These are phyloP conservation scores for Leucophenga varia DNA, from an alignment of 1,140 invertebrate species.

Conservation along the genomic window DNA sequence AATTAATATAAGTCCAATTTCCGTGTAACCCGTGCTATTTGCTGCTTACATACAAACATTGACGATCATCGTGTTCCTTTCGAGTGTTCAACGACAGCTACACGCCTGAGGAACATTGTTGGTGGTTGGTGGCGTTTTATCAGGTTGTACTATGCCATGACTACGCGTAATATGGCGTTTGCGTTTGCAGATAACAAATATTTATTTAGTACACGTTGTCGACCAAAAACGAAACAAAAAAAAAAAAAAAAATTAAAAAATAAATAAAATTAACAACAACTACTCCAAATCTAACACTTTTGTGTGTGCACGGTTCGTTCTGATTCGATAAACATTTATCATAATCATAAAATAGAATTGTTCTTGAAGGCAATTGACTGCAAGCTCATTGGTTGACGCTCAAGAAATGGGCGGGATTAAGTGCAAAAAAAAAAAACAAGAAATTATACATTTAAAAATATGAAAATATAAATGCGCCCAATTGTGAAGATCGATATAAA, in stretches of 20 bases:
- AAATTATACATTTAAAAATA: too few relatives aligned
- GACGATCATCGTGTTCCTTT: too few relatives aligned
- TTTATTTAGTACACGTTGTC: constrained; percentile 32
- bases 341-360: constrained; percentile 51
- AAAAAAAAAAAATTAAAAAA: constrained; percentile 23
- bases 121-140: constrained; percentile 19
- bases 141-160: constrained; percentile 29
- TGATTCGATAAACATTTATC: constrained; percentile 57
- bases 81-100: too few relatives aligned
- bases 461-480: too few relatives aligned
- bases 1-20: too few relatives aligned
- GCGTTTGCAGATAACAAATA: constrained; percentile 38
- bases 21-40: too few relatives aligned
- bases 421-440: too few relatives aligned
- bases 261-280: background rate
- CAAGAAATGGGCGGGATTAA: constrained; percentile 33
- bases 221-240: constrained; percentile 26
- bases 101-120: too few relatives aligned
- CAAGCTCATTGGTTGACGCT: constrained; percentile 40
- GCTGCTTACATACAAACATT: too few relatives aligned
- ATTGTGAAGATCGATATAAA: too few relatives aligned
- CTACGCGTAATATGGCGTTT: constrained; percentile 40
- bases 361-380: constrained; percentile 35
- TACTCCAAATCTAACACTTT: background rate
- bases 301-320: constrained; percentile 22